Percentiles rank a stretch among this genome's conserved stretches.
These are phyloP conservation scores for Eupithecia tripunctaria DNA, from an alignment of 2,888 invertebrate species.

Conservation along the genomic window DNA sequence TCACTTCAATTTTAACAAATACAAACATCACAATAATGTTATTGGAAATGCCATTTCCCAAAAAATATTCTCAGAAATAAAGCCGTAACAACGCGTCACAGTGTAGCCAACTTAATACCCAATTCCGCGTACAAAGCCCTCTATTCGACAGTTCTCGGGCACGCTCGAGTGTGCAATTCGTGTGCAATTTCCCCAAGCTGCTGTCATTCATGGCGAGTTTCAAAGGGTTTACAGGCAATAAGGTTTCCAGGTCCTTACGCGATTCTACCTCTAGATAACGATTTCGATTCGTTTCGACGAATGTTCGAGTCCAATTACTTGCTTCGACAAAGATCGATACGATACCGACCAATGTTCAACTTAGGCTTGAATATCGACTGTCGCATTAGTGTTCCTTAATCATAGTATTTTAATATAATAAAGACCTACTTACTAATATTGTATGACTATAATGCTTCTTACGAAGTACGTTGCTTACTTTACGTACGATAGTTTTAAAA, in stretches of 20 bases:
- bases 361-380: background rate
- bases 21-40: background rate
- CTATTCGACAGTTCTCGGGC: background rate
- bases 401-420: background rate
- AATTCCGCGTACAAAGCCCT: background rate
- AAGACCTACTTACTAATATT: background rate
- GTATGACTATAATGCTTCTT: no score
- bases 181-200: constrained; percentile 18
- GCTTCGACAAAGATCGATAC: background rate
- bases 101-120: constrained; percentile 8
- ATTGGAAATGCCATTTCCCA: background rate
- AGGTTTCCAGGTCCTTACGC: background rate
- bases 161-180: constrained; percentile 18
- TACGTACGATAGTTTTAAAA: background rate
- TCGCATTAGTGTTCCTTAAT: background rate
- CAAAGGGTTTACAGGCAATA: constrained; percentile 1
- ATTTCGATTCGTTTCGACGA: background rate
- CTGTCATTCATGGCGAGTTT: constrained; percentile 19
- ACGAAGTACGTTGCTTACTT: no score
- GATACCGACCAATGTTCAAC: background rate
- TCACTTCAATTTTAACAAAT: no score
- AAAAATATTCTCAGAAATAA: background rate
- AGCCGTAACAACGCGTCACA: background rate
- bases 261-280: background rate
- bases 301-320: background rate